Base-by-base conservation (phyloP, 2,888 invertebrate genomes). In the Drosophila formosana region DNA sequence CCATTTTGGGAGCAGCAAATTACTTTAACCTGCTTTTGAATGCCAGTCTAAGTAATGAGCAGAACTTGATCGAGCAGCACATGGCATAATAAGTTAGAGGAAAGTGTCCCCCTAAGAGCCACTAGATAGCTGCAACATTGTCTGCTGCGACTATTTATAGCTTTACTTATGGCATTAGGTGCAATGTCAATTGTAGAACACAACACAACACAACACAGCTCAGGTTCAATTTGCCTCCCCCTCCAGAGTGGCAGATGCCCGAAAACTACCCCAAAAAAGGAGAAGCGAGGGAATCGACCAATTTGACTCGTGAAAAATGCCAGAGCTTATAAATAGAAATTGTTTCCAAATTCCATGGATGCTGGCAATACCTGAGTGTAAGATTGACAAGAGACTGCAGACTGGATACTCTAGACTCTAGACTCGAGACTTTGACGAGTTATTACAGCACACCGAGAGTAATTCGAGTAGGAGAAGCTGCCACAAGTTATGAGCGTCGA, bases 291-390 rank as follows among this genome's bases (percentile, higher is more conserved):
- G 69, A 72, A 70, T 88, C 75, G 56, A 82, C 72, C 75, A 78
- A 88, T 86, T 78, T 77, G 78, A 84, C 68, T 75, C 53, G 78
- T 75, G 78, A 75, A 75, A 78, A 88, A 80, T 80, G 71, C 75
- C 71, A 66, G 45, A 41, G 75, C 72, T 60, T 75, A 88, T 66
- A 77, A 77, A 85, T 89, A 89, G 89, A 82, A 73, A 52, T 49
- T 37, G 37, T 37, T 53, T 34, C 64, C n/a, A 78, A 82, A 75
- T 79, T 66, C 72, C 76, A 26, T 56, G 58, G 63, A 69, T 69
- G 64, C 71, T 73, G 67, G 60, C 71, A 63, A 75, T 81, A 78
- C 79, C 79, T 79, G 79, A 77, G 18, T 13, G 6, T 32, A 47
- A 51, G 76, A 72, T 66, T 78, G 72, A 73, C 68, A 61, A 43